Base-by-base conservation (phyloP, 2,113 vertebrate species). In the Antennarius striatus region DNA sequence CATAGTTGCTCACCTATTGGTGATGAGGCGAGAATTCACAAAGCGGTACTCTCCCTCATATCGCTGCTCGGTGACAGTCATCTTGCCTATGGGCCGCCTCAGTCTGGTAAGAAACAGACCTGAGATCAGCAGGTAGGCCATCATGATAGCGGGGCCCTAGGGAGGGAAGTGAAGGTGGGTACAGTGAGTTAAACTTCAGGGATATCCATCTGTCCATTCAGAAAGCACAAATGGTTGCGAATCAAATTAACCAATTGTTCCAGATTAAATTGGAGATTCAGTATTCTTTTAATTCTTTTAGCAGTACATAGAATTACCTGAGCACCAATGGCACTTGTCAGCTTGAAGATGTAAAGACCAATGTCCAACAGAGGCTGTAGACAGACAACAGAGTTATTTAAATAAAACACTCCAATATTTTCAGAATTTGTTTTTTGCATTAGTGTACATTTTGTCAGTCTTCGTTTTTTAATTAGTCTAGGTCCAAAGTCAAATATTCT, bases 11-110 rank as follows among this genome's bases (percentile, higher is more conserved):
- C 79, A 98, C 97, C 98, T 98, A 85, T 99, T 99, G 63, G 97
- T 99, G 86, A 99, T 98, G 79, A 99, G 96, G 13, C 98, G 93
- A 13, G 97, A 99, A 92, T 99, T 99, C 84, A 98, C 94, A 0
- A 93, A 99, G 92, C 98, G 93, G 84, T 99, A 99, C 81, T 99
- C 97, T 28, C 98, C 98, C 91, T 99, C 98, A 15, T 95, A 98
- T 42, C 96, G 94, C 71, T 99, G 97, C 73, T 99, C 98, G 0
- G 81, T 83, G 64, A 98, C 86, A 0, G 98, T 99, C 98, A 99
- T 99, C 89, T 96, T 99, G 59, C 97, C 96, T 30, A 98, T 96
- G 16, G 98, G 98, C 79, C 96, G 93, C 82, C 97, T 91, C 55
- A 99, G 89, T 53, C 95, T 91, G 28, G 97, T 99, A 63, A 99